Base-by-base conservation (phyloP, 2,888 invertebrate genomes). In the Andrena bucephala region DNA sequence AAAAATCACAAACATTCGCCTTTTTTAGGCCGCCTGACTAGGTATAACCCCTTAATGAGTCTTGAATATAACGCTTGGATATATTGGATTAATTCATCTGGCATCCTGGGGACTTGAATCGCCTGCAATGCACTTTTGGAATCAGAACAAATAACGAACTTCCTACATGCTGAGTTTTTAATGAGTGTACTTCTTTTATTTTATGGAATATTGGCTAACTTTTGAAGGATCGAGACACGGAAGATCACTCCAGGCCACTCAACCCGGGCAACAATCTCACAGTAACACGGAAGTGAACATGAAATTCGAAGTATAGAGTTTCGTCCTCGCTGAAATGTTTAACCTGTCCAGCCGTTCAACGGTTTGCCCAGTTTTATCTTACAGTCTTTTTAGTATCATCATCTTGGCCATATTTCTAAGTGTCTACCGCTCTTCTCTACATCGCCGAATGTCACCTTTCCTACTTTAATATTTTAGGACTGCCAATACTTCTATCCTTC, bases 311-410 rank as follows among this genome's bases (percentile, higher is more conserved):
- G 52, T 24, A 52, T 10, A 13, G 31, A 66, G 52, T 48, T 31
- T 27, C 52, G 60, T 31, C 36, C 52, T 66, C 62, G 62, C 54
- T 24, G 67, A 54, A 62, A 75, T 78, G 77, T 78, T 78, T 78
- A 67, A 78, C 76, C 62, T 78, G n/a, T 27, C 52, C 24, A n/a
- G 36, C 52, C 77, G 62, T 62, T 75, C 67, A 27, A 62, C 60
- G 36, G 67, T 54, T 62, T 20, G 48, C 50, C 27, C 10, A 54
- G 77, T 76, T 36, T 63, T 54, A 24, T 48, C 31, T 63, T 78
- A 76, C 77, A 48, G 2, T 36, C 33, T 50, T 77, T 71, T 75
- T 20, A 76, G 54, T 78, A 78, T 76, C 54, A 16, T 33, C 72
- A 36, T 48, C 16, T 24, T 31, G 59, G 67, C 33, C 76, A 67